Base-by-base conservation (phyloP, 2,797 vertebrate species). In the Austrolebias charrua region DNA sequence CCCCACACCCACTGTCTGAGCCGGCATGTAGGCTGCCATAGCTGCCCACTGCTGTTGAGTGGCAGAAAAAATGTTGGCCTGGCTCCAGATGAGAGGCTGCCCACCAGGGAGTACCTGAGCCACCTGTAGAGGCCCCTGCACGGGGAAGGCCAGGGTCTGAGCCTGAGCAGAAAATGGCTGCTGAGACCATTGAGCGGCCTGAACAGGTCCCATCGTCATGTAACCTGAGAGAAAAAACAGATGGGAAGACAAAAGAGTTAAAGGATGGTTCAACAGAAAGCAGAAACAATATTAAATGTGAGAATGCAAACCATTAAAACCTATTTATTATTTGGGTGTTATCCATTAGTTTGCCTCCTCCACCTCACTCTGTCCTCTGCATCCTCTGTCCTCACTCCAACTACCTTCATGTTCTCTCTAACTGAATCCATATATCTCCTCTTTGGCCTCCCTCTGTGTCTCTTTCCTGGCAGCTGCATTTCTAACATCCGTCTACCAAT, bases 201-300 rank as follows among this genome's bases (percentile, higher is more conserved):
- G 95, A 82, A 98, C 95, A 24, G 97, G 94, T 78, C 97, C 96
- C 97, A 98, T 98, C 67, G 96, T 98, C 92, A 98, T 98, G 72
- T 99, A 98, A 92, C 97, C 97, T 98, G 84, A 2, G 69, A 59
- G 44, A 14, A 16, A 11, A 20, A 38, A 18, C 14, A 62, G 28
- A 24, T 3, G 24, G 31, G 40, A 43, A 43, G 24, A 24, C 24
- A 24, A 48, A 53, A n/a, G 4, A 1, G 58, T 24, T n/a, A 43
- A 68, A 59, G 31, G 31, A 33, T 33, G 9, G 5, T 33, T 33
- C 31, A 33, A 33, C 31, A 31, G 4, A 47, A 18, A 10, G 8
- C 15, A 50, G 5, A 60, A 44, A 52, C 43, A 46, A n/a, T 33
- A 33, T 33, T 33, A 33, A 33, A 33, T 1, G 31, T 33, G 31